These are phyloP conservation scores for Patella depressa DNA, from an alignment of 2,888 invertebrate genomes.

Conservation along the genomic window DNA sequence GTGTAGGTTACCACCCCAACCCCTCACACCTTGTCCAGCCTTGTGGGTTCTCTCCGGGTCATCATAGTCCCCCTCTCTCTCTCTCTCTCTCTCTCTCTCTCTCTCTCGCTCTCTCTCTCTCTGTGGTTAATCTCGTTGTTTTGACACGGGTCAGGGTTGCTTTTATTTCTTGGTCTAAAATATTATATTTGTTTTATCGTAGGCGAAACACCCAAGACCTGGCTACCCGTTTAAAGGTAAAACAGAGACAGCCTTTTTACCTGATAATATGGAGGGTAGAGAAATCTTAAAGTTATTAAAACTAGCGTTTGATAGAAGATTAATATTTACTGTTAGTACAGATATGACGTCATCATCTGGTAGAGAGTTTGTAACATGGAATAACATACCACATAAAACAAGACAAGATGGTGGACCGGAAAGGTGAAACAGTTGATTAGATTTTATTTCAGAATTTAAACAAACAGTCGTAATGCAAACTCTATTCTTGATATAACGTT, in stretches of 20 bases:
- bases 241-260: conserved; percentile 50
- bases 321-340: conserved; percentile 54
- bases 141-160: no score
- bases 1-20: no score
- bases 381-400: conserved; percentile 57
- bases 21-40: no score
- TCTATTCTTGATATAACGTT: no score
- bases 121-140: no score
- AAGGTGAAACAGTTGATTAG: no score
- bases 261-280: conserved; percentile 52
- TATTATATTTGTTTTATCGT: background rate
- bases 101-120: no score
- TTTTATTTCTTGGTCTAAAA: background rate
- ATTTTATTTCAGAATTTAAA: no score
- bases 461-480: no score
- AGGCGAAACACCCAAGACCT: conserved; percentile 52
- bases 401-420: background rate
- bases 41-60: no score
- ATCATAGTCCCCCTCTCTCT: no score
- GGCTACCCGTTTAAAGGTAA: conserved; percentile 51
- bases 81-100: no score
- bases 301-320: conserved; percentile 53
- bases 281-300: conserved; percentile 44
- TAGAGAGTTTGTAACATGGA: conserved; percentile 55
- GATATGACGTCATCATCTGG: conserved; percentile 59